These are phyloP conservation scores for Anarsia innoxiella DNA, from an alignment of 2,888 invertebrate genomes.

Conservation along the genomic window DNA sequence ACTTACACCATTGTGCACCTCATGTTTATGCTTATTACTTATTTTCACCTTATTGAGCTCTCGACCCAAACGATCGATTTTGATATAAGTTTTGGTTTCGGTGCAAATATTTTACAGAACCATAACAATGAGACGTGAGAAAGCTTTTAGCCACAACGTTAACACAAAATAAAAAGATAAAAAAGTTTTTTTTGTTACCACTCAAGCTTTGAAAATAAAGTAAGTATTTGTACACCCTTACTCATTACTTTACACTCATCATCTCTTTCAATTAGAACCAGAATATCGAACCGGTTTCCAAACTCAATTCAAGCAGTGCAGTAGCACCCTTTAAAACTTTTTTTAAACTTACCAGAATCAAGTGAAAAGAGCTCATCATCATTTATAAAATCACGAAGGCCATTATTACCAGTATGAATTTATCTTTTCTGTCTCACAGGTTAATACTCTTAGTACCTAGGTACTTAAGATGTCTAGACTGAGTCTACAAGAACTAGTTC, in stretches of 20 bases:
- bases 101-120: too few relatives aligned
- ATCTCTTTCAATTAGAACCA: conserved; percentile 44
- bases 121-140: too few relatives aligned
- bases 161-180: too few relatives aligned
- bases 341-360: conserved; percentile 4
- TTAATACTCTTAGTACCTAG: not conserved
- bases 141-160: too few relatives aligned
- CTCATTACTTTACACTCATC: conserved; percentile 24
- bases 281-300: conserved; percentile 41
- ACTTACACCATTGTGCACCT: conserved; percentile 56
- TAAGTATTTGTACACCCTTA: too few relatives aligned
- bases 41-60: conserved; percentile 62
- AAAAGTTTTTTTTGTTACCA: too few relatives aligned
- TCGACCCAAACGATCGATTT: conserved; percentile 47
- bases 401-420: conserved; percentile 3
- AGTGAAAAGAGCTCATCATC: conserved; percentile 8
- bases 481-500: conserved; percentile 1
- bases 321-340: conserved; percentile 12
- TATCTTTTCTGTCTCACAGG: not conserved
- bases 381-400: conserved; percentile 10
- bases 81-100: conserved; percentile 37
- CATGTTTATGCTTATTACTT: conserved; percentile 70
- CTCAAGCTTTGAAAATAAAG: too few relatives aligned
- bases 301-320: conserved; percentile 6
- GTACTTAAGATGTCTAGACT: not conserved